These are phyloP conservation scores for Euclidia mi DNA, from an alignment of 2,888 invertebrate genomes.

Conservation along the genomic window DNA sequence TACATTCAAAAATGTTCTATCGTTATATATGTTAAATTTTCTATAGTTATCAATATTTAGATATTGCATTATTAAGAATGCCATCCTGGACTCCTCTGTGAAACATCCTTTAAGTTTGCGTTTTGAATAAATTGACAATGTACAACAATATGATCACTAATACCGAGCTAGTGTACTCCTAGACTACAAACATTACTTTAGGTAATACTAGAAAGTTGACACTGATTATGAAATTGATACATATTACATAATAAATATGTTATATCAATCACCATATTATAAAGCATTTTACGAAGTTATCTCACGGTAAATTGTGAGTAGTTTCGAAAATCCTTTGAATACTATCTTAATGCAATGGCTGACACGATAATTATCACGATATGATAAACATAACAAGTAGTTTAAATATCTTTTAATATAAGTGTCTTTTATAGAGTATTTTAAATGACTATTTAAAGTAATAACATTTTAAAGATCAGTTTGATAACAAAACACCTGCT, in stretches of 20 bases:
- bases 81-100: too few relatives aligned
- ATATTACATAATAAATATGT: slow-evolving; percentile 1
- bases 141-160: background rate
- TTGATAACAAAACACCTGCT: slow-evolving; percentile 28
- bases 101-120: background rate
- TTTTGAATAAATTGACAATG: background rate
- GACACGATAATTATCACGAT: slow-evolving; percentile 17
- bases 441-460: slow-evolving; percentile 16
- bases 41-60: too few relatives aligned
- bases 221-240: background rate
- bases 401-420: slow-evolving; percentile 1
- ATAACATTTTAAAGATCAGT: slow-evolving; percentile 13
- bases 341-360: slow-evolving; percentile 12
- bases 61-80: too few relatives aligned
- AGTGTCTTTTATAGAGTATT: slow-evolving; percentile 22
- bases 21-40: too few relatives aligned
- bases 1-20: too few relatives aligned
- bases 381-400: slow-evolving; percentile 8
- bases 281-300: background rate
- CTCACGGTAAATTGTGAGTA: background rate
- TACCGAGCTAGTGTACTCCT: background rate
- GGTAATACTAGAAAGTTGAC: background rate
- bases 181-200: background rate
- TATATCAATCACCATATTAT: slow-evolving; percentile 3
- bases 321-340: background rate